Base-by-base conservation (phyloP, 2,797 vertebrate genomes). In the Telmatherina bonti region DNA sequence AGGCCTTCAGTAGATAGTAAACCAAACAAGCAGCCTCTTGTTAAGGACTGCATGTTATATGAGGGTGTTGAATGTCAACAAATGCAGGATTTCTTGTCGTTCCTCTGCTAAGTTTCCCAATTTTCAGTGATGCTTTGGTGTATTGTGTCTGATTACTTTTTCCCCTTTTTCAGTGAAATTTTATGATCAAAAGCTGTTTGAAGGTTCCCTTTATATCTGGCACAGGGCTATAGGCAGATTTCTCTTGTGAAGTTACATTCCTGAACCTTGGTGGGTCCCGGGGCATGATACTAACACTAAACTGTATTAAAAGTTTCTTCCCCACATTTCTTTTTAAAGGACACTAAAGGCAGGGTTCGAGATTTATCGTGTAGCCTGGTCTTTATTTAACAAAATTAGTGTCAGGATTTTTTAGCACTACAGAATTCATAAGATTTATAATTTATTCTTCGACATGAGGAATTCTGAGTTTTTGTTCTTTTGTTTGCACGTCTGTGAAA, bases 161-260 rank as follows among this genome's bases (percentile, higher is more conserved):
- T 62, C 72, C 56, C 62, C n/a, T 60, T 20, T 60, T 24, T 67
- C 49, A 47, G 55, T 76, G 58, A 56, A 75, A 65, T 79, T 74
- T 83, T 54, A 74, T 87, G 88, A 91, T 89, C 83, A 88, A 87
- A 89, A 67, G 81, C 69, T 76, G 77, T 87, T 86, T 85, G 82
- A 87, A 79, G 84, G 60, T 72, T 47, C 43, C 67, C 61, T 74
- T 82, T 75, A 82, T 80, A 81, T 79, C 71, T 82, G 85, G 73
- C 59, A 88, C 78, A 66, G 57, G 70, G 85, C 56, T 49, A 63
- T 68, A 72, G 64, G 74, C 56, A 67, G 59, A 49, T 56, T 57
- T 22, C 41, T 62, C 69, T 81, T 31, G 65, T 83, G 60, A 84
- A 78, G 70, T 66, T 65, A 54, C n/a, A 70, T n/a, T 66, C 62